Evolutionary conservation across 2,113 vertebrate species (phyloP).

Genomic region (Physeter macrocephalus): DNA sequence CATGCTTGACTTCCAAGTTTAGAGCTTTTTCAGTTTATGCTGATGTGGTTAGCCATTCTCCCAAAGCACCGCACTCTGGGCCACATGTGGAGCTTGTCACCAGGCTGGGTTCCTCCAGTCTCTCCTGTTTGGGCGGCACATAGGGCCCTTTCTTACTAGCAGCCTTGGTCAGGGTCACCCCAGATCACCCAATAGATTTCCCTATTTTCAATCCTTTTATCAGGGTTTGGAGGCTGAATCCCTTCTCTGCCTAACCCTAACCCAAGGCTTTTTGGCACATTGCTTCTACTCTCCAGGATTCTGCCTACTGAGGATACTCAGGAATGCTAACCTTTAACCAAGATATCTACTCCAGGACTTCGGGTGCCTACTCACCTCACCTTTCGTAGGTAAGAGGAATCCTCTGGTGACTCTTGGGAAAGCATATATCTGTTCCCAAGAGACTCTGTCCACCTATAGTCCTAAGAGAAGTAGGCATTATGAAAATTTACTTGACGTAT

Average conservation of each 20-base stretch:
- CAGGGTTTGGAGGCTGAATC: not conserved
- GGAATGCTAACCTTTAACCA: not conserved
- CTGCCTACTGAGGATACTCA: not conserved
- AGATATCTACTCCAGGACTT: not conserved
- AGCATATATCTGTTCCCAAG: not conserved
- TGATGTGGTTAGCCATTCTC: not conserved
- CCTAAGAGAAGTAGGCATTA: not conserved
- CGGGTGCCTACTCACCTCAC: not conserved
- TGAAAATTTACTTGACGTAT: not conserved
- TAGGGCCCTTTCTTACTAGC: not conserved
- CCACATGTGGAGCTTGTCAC: not conserved
- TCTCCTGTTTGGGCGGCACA: not conserved
- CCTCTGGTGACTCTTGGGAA: not conserved
- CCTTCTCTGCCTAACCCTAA: not conserved
- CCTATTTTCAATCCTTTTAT: not conserved
- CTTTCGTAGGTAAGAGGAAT: not conserved
- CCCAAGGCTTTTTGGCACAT: not conserved
- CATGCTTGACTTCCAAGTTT: not conserved
- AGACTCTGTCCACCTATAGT: not conserved
- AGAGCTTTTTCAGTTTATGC: not conserved
- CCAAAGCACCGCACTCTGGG: not conserved
- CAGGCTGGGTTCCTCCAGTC: not conserved
- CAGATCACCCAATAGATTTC: not conserved
- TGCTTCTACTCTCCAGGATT: not conserved
- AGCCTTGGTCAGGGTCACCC: not conserved